Evolutionary conservation across 1,140 invertebrate genomes (phyloP), one percentile per base, ranked within the genome.

Genomic region (Schlechtendalia chinensis): DNA sequence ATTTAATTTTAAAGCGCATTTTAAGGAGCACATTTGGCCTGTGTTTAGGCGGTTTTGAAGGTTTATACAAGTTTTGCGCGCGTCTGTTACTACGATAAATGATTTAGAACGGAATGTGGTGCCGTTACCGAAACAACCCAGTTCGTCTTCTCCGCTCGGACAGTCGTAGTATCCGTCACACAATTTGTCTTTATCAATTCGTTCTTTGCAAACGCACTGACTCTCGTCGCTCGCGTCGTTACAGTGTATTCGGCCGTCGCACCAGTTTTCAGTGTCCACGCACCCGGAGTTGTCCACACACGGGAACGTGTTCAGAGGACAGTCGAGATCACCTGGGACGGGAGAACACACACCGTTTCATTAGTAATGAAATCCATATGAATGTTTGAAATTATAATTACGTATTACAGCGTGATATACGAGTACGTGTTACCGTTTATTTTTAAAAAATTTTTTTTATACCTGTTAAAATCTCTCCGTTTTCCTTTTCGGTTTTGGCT

Each of bases 101-200:
- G 4, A 45, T 45, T 50, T 8, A 8, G 14, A 12, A 8, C 1
- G 5, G 12, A 50, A 50, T 61, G 17, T n/a, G 32, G 61, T 32
- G 39, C 45, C 5, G 8, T 71, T n/a, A 89, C 92, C 91, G 84
- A 89, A 89, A 85, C 93, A 95, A 32, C 89, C 91, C 79, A 90
- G 84, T 86, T 95, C 93, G 84, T 95, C 93, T 86, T 93, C 91
- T 11, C 91, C 91, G 24, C 82, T 81, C 10, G 87, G 88, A 84
- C 88, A 94, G 84, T 94, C 93, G 50, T 90, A 89, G 82, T 92
- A 93, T 29, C 92, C 92, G 86, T 97, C 95, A 85, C 95, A 97
- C 0, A 91, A 82, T 82, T 90, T 88, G 10, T 88, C 85, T 81
- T 87, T 87, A 19, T 88, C 87, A 22, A 95, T 87, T 39, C 92